Base-by-base conservation (phyloP, 2,888 invertebrate genomes). In the Brenthis ino region DNA sequence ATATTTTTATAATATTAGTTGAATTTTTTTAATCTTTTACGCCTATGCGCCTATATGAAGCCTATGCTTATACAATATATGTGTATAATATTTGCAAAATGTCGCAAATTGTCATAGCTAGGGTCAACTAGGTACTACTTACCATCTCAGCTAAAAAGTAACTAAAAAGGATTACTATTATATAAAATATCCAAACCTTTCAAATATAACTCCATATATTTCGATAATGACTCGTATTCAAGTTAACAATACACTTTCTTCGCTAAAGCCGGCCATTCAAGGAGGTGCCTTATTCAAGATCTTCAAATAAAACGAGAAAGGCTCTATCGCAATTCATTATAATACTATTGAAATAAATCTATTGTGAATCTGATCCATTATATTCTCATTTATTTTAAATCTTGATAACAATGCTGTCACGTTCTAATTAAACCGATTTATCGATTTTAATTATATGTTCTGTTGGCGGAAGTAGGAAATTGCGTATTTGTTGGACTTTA, bases 321-420 rank as follows among this genome's bases (percentile, higher is more conserved):
- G 82, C 82, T 84, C 83, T 84, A 87, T 85, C 84, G 83, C 88
- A 86, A 88, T 89, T 90, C 88, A 89, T 89, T 89, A 89, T 86
- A 87, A 87, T 82, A 77, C 87, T 81, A 88, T 87, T 86, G 84
- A 85, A 82, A 84, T 84, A 82, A 79, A 78, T 76, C 86, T 76
- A 88, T 89, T 89, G 87, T 89, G 80, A 79, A 77, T 73, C 75
- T 67, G 71, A 68, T 75, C 84, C 83, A 88, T 88, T 88, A 87
- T 86, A 83, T 79, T 80, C 83, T 83, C 86, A 86, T 88, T 88
- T 86, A 83, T 82, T 82, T 84, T 69, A 74, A 74, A 72, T 72
- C 78, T 80, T 78, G 61, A 75, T 77, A 68, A 74, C 77, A 72
- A 68, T 68, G 64, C 58, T 53, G 69, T 71, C 69, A 61, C 57